These are phyloP conservation scores for Drosophila longiperda DNA, from an alignment of 2,888 invertebrate genomes.

Conservation along the genomic window DNA sequence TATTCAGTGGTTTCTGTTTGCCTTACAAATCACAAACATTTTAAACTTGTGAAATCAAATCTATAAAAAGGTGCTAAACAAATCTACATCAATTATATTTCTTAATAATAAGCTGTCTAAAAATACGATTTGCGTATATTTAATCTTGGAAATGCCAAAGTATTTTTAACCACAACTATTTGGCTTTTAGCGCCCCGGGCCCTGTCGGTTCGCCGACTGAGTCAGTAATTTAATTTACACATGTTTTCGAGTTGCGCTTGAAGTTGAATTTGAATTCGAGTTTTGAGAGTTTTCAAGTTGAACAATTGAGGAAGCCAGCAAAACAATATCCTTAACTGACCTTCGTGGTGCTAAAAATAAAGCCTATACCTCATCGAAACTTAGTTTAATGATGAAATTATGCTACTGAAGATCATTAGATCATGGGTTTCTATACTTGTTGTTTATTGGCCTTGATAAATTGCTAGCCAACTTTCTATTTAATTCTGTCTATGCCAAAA, in stretches of 20 bases:
- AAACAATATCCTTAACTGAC: constrained; percentile 63
- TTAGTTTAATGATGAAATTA: constrained; percentile 25
- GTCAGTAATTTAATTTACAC: constrained; percentile 71
- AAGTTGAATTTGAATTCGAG: constrained; percentile 27
- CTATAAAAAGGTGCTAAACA: constrained; percentile 63
- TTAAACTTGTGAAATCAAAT: constrained; percentile 69
- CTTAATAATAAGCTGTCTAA: constrained; percentile 70
- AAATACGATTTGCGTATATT: constrained; percentile 49
- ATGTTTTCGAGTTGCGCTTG: constrained; percentile 48
- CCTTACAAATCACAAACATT: constrained; percentile 78
- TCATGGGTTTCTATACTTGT: constrained; percentile 24
- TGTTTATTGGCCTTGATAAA: constrained; percentile 43
- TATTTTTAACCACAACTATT: constrained; percentile 7
- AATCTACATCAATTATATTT: constrained; percentile 74
- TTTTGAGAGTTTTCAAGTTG: constrained; percentile 47
- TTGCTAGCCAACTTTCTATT: constrained; percentile 48
- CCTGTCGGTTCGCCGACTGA: constrained; percentile 38
- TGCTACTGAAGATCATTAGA: constrained; percentile 22
- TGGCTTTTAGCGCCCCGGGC: constrained; percentile 38
- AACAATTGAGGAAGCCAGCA: constrained; percentile 54
- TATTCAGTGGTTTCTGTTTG: constrained; percentile 51
- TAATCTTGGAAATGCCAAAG: constrained; percentile 30
- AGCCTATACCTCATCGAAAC: constrained; percentile 13
- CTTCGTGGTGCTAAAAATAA: constrained; percentile 47
- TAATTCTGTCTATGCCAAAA: neutral